Evolutionary conservation across 1,140 invertebrate species (phyloP).

Genomic region (Holotrichia oblita): DNA sequence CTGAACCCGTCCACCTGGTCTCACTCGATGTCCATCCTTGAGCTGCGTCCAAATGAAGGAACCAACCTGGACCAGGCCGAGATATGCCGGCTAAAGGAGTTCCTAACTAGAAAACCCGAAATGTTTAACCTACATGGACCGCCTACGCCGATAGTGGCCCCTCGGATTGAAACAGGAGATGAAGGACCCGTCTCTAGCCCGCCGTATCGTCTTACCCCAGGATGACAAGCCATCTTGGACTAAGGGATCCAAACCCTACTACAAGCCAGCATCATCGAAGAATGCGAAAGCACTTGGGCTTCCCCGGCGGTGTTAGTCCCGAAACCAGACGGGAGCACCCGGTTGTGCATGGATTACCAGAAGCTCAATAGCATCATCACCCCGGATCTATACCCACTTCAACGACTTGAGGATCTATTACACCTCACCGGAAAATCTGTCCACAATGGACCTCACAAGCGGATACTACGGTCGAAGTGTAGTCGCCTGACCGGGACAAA

Average conservation of each 20-base stretch:
- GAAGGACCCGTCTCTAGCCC: constrained; percentile 51
- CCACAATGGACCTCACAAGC: constrained; percentile 60
- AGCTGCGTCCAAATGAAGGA: too few relatives aligned
- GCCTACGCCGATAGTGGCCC: too few relatives aligned
- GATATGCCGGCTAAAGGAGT: too few relatives aligned
- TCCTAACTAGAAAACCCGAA: too few relatives aligned
- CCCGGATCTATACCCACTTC: constrained; percentile 62
- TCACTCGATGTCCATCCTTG: too few relatives aligned
- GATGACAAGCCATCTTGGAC: background rate
- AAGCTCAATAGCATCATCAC: constrained; percentile 54
- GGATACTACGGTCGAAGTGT: constrained; percentile 42
- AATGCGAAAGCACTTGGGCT: constrained; percentile 55
- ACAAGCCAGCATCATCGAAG: constrained; percentile 56
- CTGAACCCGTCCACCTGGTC: too few relatives aligned
- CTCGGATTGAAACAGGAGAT: background rate
- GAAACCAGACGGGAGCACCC: background rate
- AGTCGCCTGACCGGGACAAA: constrained; percentile 58
- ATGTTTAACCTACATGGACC: too few relatives aligned
- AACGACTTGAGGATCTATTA: constrained; percentile 63
- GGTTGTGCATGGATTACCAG: constrained; percentile 62
- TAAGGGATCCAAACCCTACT: constrained; percentile 52
- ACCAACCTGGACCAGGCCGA: too few relatives aligned
- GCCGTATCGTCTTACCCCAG: background rate
- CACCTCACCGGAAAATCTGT: constrained; percentile 60
- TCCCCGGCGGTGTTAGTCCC: constrained; percentile 62